Conservation (phyloP, 2,113 vertebrate genomes). For the Anhinga rufa region DNA sequence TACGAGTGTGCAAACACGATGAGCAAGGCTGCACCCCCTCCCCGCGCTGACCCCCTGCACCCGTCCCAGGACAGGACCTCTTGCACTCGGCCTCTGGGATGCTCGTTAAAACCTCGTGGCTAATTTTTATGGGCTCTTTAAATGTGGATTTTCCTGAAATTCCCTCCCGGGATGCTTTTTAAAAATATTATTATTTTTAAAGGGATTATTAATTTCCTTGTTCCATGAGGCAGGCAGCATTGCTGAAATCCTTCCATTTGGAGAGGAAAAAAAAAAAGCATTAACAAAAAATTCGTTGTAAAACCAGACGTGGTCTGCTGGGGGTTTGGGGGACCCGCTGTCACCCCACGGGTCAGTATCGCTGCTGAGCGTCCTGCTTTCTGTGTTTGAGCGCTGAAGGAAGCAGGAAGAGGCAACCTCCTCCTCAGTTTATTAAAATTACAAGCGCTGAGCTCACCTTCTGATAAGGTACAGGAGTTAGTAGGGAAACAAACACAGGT, state of each 20-base stretch:
- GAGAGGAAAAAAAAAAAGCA: not conserved
- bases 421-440: not conserved
- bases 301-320: not conserved
- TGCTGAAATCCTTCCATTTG: no score
- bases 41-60: fast-evolving
- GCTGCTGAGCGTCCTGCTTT: fast-evolving
- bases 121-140: not conserved
- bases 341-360: fast-evolving
- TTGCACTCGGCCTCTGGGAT: not conserved
- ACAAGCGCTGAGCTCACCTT: fast-evolving
- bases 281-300: not conserved
- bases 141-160: not conserved
- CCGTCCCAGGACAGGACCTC: fast-evolving
- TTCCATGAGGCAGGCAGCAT: not conserved
- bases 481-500: fast-evolving
- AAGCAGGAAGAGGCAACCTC: not conserved
- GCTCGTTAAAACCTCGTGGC: not conserved
- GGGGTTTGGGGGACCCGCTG: not conserved
- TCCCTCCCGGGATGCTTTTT: not conserved
- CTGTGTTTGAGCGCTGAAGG: not conserved
- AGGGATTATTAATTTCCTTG: not conserved
- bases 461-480: no score
- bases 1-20: not conserved
- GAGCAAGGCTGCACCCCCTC: not conserved
- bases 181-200: not conserved